phyloP scores from a whole-genome alignment of 2,888 invertebrate genomes.

The Chelonus formosanus region DNA sequence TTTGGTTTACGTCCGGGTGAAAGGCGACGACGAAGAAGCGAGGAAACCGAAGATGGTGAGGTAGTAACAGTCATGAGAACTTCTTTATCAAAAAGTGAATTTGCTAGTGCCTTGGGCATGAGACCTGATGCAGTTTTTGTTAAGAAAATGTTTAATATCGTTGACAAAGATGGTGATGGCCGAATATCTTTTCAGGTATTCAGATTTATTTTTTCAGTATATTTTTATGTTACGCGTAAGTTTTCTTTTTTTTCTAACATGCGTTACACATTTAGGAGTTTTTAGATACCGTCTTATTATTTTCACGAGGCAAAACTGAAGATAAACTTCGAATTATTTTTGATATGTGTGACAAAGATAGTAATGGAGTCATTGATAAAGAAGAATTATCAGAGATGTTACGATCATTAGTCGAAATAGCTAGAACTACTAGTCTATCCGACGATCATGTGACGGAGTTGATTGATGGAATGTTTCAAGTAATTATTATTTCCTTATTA shows the following conservation, averaged over 20 bases:
- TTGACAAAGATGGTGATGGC: conserved; percentile 93
- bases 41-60: conserved; percentile 80
- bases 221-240: not conserved
- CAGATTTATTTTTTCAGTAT: not conserved
- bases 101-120: conserved; percentile 96
- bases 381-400: conserved; percentile 93
- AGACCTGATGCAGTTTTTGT: conserved; percentile 94
- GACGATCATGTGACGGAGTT: conserved; percentile 91
- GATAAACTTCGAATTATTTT: conserved; percentile 94
- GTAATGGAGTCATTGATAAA: conserved; percentile 93
- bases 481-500: conserved; percentile 52
- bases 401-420: conserved; percentile 90
- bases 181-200: conserved; percentile 88
- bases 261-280: conserved; percentile 75
- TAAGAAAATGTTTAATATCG: conserved; percentile 96
- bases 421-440: conserved; percentile 87
- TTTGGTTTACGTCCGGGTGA: conserved; percentile 91
- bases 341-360: conserved; percentile 96
- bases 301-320: conserved; percentile 91
- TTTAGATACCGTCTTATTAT: conserved; percentile 90
- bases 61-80: conserved; percentile 94
- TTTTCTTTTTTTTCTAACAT: not conserved
- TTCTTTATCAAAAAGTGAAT: conserved; percentile 89
- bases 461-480: conserved; percentile 93
- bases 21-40: conserved; percentile 72